phyloP scores from a whole-genome alignment of 2,113 vertebrate genomes.

The Cynoglossus semilaevis region DNA sequence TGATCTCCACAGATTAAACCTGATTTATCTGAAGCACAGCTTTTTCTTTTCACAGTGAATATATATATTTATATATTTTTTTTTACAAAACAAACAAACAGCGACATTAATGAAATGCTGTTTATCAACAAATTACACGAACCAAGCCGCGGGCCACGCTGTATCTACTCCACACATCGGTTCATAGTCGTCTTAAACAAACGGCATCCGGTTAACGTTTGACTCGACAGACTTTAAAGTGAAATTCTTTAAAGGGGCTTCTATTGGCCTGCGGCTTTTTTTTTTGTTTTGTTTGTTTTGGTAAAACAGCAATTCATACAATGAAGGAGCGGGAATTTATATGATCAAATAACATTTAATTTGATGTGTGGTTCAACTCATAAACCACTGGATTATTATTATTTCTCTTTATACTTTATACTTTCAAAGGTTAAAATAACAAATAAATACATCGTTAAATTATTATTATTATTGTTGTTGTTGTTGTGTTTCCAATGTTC shows the following conservation, averaged over 20 bases:
- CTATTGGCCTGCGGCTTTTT: conserved; percentile 56
- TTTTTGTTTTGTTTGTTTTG: conserved; percentile 57
- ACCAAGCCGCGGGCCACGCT: conserved; percentile 59
- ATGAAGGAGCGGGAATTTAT: conserved; percentile 13
- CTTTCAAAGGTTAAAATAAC: no score
- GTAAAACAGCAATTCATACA: conserved; percentile 38
- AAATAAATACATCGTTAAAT: no score
- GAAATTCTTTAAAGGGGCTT: conserved; percentile 53
- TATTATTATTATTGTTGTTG: no score
- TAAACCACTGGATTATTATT: no score
- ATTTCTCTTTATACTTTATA: no score
- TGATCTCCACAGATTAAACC: conserved; percentile 55
- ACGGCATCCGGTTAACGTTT: conserved; percentile 52
- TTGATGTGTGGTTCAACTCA: conserved; percentile 22
- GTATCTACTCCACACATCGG: conserved; percentile 54
- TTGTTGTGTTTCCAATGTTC: no score
- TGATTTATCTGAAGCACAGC: conserved; percentile 60
- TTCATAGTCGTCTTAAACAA: conserved; percentile 54
- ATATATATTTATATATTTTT: no score
- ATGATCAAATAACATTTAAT: conserved; percentile 41
- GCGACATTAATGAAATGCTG: conserved; percentile 61
- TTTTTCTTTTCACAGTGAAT: conserved; percentile 55
- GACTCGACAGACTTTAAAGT: conserved; percentile 51
- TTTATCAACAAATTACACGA: conserved; percentile 73
- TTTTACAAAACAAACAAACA: conserved; percentile 35